Percentiles rank a stretch among this genome's conserved stretches.
Evolutionary conservation across 2,797 vertebrate species (phyloP).

Genomic region (Paratrypauchen microcephalus): DNA sequence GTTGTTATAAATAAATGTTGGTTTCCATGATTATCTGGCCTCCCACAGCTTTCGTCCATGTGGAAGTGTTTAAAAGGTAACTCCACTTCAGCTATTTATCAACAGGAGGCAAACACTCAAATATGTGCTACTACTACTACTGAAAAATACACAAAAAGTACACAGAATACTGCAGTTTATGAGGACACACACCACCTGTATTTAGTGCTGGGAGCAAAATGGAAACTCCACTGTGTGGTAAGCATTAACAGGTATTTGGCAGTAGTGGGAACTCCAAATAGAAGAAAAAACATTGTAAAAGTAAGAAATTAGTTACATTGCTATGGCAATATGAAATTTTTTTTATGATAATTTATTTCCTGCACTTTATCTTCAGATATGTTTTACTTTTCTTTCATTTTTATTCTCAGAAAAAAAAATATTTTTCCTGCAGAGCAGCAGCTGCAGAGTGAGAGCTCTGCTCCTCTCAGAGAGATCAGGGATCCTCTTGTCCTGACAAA

Average conservation of each 20-base stretch:
- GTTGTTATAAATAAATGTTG: neutral
- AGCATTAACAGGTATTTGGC: neutral
- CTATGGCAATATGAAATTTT: no score
- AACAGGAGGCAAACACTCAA: slow-evolving; percentile 1
- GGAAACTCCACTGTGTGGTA: neutral
- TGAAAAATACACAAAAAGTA: neutral
- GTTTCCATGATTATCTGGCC: neutral
- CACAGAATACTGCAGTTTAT: neutral
- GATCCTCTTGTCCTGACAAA: neutral
- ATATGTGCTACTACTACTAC: neutral
- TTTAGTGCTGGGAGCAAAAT: neutral
- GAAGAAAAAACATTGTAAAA: neutral
- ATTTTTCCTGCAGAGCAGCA: no score
- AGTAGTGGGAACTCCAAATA: neutral
- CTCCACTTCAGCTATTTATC: neutral
- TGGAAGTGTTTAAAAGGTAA: slow-evolving; percentile 13
- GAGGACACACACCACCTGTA: neutral
- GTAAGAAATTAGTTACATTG: neutral
- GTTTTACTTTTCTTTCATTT: no score
- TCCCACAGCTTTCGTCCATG: neutral
- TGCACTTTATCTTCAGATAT: no score
- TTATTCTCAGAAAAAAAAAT: no score
- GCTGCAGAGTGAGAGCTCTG: no score
- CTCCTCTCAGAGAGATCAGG: no score
- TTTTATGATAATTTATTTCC: no score